phyloP scores from a whole-genome alignment of 2,797 vertebrate species.

The Diplodus sargus region DNA sequence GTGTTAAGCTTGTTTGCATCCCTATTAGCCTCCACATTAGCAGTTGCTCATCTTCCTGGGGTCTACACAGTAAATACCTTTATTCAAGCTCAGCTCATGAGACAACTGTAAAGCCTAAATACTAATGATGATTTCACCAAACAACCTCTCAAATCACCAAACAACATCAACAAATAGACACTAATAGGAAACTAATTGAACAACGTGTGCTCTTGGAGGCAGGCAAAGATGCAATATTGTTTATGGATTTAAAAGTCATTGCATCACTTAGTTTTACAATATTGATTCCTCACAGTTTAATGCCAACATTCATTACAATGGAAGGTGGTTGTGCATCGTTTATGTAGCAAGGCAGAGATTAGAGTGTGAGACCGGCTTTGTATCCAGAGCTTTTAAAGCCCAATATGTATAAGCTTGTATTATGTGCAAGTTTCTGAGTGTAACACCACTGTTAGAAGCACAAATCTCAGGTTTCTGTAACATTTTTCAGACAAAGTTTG shows the following conservation, averaged over 20 bases:
- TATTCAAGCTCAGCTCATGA: background rate
- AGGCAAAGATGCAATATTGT: background rate
- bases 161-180: background rate
- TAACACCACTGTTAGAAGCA: no score
- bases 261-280: no score
- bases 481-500: no score
- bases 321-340: no score
- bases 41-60: conserved; percentile 13
- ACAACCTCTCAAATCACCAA: background rate
- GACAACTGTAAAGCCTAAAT: background rate
- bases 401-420: no score
- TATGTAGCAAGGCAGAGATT: no score
- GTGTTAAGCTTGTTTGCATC: conserved; percentile 26
- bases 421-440: no score
- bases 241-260: background rate
- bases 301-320: no score
- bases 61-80: background rate
- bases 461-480: no score
- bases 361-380: no score
- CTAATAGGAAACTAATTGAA: background rate
- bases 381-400: no score
- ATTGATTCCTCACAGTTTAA: no score
- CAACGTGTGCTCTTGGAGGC: background rate
- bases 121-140: background rate
- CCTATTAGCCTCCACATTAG: conserved; percentile 16